phyloP scores from a whole-genome alignment of 2,888 invertebrate genomes.

The Drosophila mercatorum region DNA sequence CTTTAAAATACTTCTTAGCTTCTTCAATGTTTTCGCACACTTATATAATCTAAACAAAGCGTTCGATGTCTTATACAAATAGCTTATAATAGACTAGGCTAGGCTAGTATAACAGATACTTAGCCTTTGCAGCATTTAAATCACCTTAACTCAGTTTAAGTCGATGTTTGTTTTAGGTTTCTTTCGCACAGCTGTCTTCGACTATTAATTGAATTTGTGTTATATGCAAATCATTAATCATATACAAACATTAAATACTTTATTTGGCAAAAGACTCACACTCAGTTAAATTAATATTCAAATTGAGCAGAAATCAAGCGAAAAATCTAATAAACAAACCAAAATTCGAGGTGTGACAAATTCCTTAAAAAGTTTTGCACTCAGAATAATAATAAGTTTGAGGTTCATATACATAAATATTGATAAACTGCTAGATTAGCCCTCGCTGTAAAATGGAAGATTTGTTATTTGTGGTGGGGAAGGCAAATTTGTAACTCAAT shows the following conservation, averaged over 20 bases:
- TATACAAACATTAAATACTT: slow-evolving; percentile 25
- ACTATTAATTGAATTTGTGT: slow-evolving; percentile 19
- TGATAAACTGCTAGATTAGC: slow-evolving; percentile 22
- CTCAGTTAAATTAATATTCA: slow-evolving; percentile 25
- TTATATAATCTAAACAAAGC: background rate
- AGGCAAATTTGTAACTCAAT: slow-evolving; percentile 72
- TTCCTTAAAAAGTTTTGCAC: slow-evolving; percentile 15
- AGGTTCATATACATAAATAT: background rate
- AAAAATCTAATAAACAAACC: slow-evolving; percentile 18
- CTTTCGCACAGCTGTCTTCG: slow-evolving; percentile 36
- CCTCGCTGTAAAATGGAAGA: slow-evolving; percentile 37
- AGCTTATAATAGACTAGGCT: slow-evolving; percentile 2
- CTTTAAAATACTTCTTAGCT: background rate
- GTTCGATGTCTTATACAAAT: slow-evolving; percentile 1
- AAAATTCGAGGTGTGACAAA: slow-evolving; percentile 39
- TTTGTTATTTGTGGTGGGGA: slow-evolving; percentile 11
- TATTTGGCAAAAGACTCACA: slow-evolving; percentile 33
- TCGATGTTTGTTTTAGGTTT: slow-evolving; percentile 14
- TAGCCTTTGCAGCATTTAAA: slow-evolving; percentile 8
- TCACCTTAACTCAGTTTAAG: slow-evolving; percentile 18
- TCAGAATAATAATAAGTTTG: slow-evolving; percentile 27
- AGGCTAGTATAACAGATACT: slow-evolving; percentile 4
- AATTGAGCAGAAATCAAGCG: slow-evolving; percentile 17
- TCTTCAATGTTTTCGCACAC: background rate
- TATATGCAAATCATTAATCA: slow-evolving; percentile 38